Base-by-base conservation (phyloP, 2,888 invertebrate genomes). In the Odontocolon sp. region DNA sequence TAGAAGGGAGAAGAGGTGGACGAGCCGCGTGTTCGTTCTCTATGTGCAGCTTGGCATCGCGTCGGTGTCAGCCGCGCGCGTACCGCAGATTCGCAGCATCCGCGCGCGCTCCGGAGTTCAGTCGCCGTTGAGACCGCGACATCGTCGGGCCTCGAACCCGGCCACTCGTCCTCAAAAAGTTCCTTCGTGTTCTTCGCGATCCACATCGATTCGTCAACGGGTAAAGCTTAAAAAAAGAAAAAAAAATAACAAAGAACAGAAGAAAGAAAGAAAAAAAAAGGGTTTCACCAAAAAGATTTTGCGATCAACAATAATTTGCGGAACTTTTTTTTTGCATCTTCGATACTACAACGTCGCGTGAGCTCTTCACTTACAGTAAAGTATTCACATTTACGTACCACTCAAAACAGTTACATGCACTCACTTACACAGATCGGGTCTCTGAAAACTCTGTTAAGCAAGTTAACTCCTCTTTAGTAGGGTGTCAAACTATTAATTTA, bases 51-150 rank as follows among this genome's bases (percentile, higher is more conserved):
- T 42, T n/a, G 45, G 45, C 8, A 33, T 23, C 33, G 63, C 33
- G 63, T 63, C 47, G 47, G 45, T 61, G 61, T 61, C 9, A 33
- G 45, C 31, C 47, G 47, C 47, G 47, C 47, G 47, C 63, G 63
- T 23, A 33, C 33, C 47, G 63, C 50, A 81, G 83, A 85, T 84
- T 85, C 83, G 82, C 88, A 89, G 88, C 87, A 87, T 87, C 87
- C 87, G 85, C 83, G 81, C 61, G 83, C 81, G 84, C 81, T 82
- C 82, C 83, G 83, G 81, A 86, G 84, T 86, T 89, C 89, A 90
- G 89, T 89, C 87, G 88, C 88, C 85, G 88, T 86, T 87, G 84
- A 89, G 88, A 89, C 87, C 88, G 89, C 89, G 89, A 85, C 88
- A 88, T 73, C 84, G 86, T 81, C 87, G 81, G 83, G 83, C 82